A percentile compares a stretch with the other conserved stretches of the same genome.
These are phyloP conservation scores for Petrocephalus zakoni DNA, from an alignment of 2,113 vertebrate species.

Conservation along the genomic window DNA sequence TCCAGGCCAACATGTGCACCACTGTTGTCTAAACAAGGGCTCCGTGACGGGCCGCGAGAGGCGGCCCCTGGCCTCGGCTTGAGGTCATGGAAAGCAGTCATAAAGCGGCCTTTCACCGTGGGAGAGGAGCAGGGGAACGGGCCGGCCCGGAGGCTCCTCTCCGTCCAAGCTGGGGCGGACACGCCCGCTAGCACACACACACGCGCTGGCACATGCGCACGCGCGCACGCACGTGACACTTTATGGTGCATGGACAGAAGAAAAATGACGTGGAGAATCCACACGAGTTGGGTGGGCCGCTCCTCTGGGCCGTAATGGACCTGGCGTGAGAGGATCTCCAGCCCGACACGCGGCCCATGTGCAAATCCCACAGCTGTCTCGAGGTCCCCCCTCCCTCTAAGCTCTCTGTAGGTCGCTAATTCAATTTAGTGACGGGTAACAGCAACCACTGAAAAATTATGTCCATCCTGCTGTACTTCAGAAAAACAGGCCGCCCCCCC, in stretches of 20 bases:
- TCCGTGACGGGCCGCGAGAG: conserved; percentile 53
- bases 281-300: conserved; percentile 64
- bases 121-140: conserved; percentile 44
- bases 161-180: conserved; percentile 29
- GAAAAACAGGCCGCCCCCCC: neutral
- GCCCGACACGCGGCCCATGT: conserved; percentile 18
- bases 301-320: conserved; percentile 48
- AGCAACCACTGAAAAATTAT: neutral
- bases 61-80: conserved; percentile 49
- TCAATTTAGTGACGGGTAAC: neutral
- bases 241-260: conserved; percentile 43
- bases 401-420: neutral
- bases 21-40: conserved; percentile 70
- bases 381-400: neutral
- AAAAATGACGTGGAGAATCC: conserved; percentile 53
- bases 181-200: conserved; percentile 6
- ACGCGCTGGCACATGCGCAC: conserved; percentile 14
- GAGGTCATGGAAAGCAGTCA: conserved; percentile 65
- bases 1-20: conserved; percentile 68
- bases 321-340: conserved; percentile 37
- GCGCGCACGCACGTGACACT: conserved; percentile 35
- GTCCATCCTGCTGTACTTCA: neutral
- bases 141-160: conserved; percentile 25
- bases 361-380: neutral
- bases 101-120: conserved; percentile 61